Evolutionary conservation across 92 coral and sea anemone species (phyloP), one percentile per base, ranked within the genome.

Genomic region (Isaurus tuberculatus): DNA sequence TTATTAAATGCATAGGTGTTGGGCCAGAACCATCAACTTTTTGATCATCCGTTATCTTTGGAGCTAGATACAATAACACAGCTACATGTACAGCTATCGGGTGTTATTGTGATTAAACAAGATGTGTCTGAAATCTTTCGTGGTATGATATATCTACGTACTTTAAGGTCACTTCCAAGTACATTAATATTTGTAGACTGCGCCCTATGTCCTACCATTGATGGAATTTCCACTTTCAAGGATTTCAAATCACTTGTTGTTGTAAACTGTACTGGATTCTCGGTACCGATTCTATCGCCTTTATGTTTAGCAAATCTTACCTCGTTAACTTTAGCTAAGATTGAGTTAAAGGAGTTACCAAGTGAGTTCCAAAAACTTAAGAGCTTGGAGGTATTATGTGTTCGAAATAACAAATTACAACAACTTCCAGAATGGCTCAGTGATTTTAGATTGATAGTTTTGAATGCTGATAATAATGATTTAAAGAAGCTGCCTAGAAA

Each of bases 101-200:
- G 19, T 19, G 43, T 49, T 20, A 63, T 73, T 23, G 64, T 36
- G 10, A 43, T 73, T 9, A 40, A 64, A 49, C 79, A 73, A 3
- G n/a, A n/a, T n/a, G n/a, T n/a, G n/a, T n/a, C n/a, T n/a, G n/a
- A n/a, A n/a, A n/a, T n/a, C n/a, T n/a, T n/a, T n/a, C n/a, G n/a
- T n/a, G n/a, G n/a, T n/a, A n/a, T n/a, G n/a, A n/a, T n/a, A n/a
- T n/a, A n/a, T n/a, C n/a, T n/a, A n/a, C n/a, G n/a, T n/a, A n/a
- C n/a, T n/a, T n/a, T n/a, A 32, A 43, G 77, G 9, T 8, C 49
- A n/a, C 79, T 72, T 29, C 79, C 79, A 6, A 53, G 29, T 61
- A 51, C 80, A 74, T 46, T 74, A 8, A 23, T 57, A 9, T 43
- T 74, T 74, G 80, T 49, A 15, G 60, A 74, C 49, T 51, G 80